A percentile compares a stretch with the other conserved stretches of the same genome.
Conservation (phyloP, 2,797 vertebrate genomes). For the Poecile montanus region DNA sequence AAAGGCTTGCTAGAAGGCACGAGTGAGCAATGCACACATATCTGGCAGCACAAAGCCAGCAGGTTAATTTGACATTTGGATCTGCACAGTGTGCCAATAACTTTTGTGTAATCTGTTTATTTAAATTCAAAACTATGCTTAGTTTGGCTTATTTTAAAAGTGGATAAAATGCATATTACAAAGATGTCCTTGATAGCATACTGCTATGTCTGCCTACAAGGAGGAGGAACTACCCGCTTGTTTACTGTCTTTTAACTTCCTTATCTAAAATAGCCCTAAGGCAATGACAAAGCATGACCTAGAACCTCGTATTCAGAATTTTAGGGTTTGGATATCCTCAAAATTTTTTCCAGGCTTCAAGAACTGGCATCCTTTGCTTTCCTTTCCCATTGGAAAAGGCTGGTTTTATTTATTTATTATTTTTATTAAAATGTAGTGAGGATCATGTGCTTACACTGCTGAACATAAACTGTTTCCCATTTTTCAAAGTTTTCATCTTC, state of each 20-base stretch:
- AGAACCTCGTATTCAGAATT: not conserved
- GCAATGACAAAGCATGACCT: not conserved
- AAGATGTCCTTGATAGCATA: not conserved
- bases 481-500: not conserved
- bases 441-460: not conserved
- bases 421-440: not conserved
- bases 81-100: not conserved
- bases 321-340: not conserved
- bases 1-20: fast-evolving
- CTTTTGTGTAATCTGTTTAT: not conserved
- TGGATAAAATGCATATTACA: not conserved
- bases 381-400: not conserved
- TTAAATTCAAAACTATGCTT: not conserved
- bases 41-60: not conserved
- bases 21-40: fast-evolving
- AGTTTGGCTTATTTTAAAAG: not conserved
- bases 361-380: not conserved
- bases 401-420: not conserved
- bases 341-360: not conserved
- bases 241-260: slow-evolving; percentile 13
- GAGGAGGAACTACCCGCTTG: not conserved
- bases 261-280: not conserved
- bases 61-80: not conserved
- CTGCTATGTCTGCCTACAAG: not conserved
- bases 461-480: not conserved